Percentiles rank a stretch among this genome's conserved stretches.
phyloP scores from a whole-genome alignment of 2,888 invertebrate genomes.

The Peribatodes rhomboidaria region DNA sequence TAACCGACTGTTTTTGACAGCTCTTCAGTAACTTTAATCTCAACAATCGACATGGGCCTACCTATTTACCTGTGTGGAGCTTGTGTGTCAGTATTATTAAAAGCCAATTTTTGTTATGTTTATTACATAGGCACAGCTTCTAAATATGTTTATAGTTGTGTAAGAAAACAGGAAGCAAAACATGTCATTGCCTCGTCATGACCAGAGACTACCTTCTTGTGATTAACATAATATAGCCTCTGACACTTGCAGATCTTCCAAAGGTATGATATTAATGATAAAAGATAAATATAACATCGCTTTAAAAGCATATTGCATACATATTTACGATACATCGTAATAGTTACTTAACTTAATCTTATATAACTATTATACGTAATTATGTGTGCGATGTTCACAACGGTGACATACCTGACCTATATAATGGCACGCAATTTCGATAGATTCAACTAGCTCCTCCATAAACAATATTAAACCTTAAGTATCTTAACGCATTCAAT shows the following conservation, averaged over 20 bases:
- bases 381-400: slow-evolving; percentile 43
- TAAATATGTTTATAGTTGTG: neutral
- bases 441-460: slow-evolving; percentile 41
- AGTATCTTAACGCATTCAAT: slow-evolving; percentile 16
- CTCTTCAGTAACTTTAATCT: too few species aligned
- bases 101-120: neutral
- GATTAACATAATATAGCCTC: slow-evolving; percentile 19
- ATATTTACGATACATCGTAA: slow-evolving; percentile 11
- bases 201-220: slow-evolving; percentile 17
- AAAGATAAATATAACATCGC: slow-evolving; percentile 14
- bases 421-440: slow-evolving; percentile 60
- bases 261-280: neutral
- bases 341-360: slow-evolving; percentile 12
- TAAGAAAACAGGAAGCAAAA: slow-evolving; percentile 3
- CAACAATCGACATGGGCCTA: too few species aligned
- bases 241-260: slow-evolving; percentile 21
- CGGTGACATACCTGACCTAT: slow-evolving; percentile 49
- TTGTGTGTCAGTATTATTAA: too few species aligned
- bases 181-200: slow-evolving; percentile 7
- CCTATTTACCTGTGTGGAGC: too few species aligned
- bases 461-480: slow-evolving; percentile 20
- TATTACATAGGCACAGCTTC: neutral
- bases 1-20: too few species aligned
- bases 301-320: slow-evolving; percentile 25
- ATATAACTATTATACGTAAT: slow-evolving; percentile 22